Evolutionary conservation across 2,797 vertebrate genomes (phyloP), one percentile per base, ranked within the genome.

Genomic region (Trachops cirrhosus): DNA sequence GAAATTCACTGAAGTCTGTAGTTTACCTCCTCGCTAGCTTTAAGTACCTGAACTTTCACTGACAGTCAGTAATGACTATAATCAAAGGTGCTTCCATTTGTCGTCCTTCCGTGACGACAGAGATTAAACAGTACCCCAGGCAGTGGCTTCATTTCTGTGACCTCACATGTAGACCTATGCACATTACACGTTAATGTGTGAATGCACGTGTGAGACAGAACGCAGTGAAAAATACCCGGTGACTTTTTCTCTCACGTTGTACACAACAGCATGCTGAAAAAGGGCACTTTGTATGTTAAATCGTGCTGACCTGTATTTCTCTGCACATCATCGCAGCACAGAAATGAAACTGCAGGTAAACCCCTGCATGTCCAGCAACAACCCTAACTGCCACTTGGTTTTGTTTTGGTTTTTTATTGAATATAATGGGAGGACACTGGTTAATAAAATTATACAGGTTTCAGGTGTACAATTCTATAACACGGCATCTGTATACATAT

Each of bases 401-500:
- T 46, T 29, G 29, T 71, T 46, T 73, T 74, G 16, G 0, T 32
- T 73, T 41, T 46, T 71, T 26, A 29, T 71, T 15, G 39, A 26
- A 26, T 15, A 15, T 71, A 26, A 26, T 8, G 70, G 39, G 70
- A 7, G 4, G 39, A 41, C 37, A 8, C 8, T 24, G 22, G 39
- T 71, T 26, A 29, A 71, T 41, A 8, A 71, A 24, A 71, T 5
- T 10, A 10, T 18, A 19, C 71, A 46, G 71, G 71, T 19, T 16
- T 46, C 71, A 18, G 41, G 71, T 2, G 71, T 18, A 5, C 71
- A 10, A 18, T 32, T 2, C 41, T 9, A 5, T 2, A 29, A 29
- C 0, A 5, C 39, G 1, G 44, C 71, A 32, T 18, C 71, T 74
- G 41, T 5, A 9, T 0, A 32, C 0, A 4, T 73, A 4, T 29